Percentiles rank a stretch among this genome's conserved stretches.
Evolutionary conservation across 2,888 invertebrate genomes (phyloP).

Genomic region (Callyntrura sp.): DNA sequence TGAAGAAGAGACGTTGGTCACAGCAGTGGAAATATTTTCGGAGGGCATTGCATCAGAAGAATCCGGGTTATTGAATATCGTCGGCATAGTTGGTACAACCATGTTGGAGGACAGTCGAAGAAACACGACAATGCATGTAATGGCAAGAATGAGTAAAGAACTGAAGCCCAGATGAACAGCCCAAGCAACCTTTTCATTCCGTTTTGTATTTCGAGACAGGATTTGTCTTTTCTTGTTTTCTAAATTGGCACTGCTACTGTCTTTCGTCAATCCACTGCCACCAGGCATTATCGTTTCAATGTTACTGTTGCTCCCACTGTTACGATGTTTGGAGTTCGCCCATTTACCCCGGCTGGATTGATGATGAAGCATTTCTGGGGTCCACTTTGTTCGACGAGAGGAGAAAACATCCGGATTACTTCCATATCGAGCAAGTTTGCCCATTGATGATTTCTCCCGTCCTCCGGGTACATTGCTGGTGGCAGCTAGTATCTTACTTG

Average conservation of each 20-base stretch:
- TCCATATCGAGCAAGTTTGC: conserved; percentile 63
- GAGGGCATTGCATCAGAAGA: conserved; percentile 7
- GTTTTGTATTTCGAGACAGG: conserved; percentile 79
- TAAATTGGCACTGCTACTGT: conserved; percentile 34
- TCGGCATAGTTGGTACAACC: background rate
- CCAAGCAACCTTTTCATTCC: conserved; percentile 81
- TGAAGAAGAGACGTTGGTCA: background rate
- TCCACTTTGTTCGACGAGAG: conserved; percentile 54
- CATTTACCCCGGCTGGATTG: conserved; percentile 25
- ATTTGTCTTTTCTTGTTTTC: conserved; percentile 67
- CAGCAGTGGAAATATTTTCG: background rate
- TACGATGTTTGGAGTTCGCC: background rate
- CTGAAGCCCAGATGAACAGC: conserved; percentile 77
- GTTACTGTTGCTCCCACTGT: conserved; percentile 63
- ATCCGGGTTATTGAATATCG: background rate
- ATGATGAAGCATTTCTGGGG: conserved; percentile 42
- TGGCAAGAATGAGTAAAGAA: conserved; percentile 76
- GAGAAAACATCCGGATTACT: conserved; percentile 69
- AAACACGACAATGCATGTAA: conserved; percentile 79
- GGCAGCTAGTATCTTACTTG: conserved; percentile 11
- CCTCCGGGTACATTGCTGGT: conserved; percentile 39
- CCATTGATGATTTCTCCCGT: conserved; percentile 57
- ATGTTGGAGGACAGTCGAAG: conserved; percentile 69
- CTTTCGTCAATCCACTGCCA: conserved; percentile 17
- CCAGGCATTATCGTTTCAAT: conserved; percentile 37